Evolutionary conservation across 2,113 vertebrate species (phyloP), one percentile per base, ranked within the genome.

Genomic region (Struthidea cinerea): DNA sequence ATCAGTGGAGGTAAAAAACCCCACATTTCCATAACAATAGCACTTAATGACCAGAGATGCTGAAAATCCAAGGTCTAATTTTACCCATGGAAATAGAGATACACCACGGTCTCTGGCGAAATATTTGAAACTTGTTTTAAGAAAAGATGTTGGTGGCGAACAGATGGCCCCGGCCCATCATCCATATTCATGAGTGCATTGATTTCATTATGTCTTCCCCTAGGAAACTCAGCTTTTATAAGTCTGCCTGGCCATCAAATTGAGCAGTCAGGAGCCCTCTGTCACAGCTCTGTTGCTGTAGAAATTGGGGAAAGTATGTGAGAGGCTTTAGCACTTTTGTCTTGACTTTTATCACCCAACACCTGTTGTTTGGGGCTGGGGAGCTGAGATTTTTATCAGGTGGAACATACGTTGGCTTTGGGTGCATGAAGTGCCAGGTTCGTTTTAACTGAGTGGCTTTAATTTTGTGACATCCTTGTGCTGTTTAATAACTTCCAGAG

Each of bases 121-220:
- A 84, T 89, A 95, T 90, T 90, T 84, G 90, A 81, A 96, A 92
- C 77, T 94, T 89, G 74, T 92, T 96, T 87, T 83, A 96, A 97
- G 97, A 92, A 96, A 93, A 96, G 93, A 79, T 94, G 94, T 57
- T 94, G 91, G 95, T 97, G 76, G 87, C 24, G 96, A 98, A 97
- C 98, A 98, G 98, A 98, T 98, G 97, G 97, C 93, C 14, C 80
- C 75, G 93, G 95, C 87, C 64, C 24, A 12, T 33, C 93, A 98
- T 98, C 63, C 96, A 98, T 98, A 98, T 98, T 98, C 98, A 98
- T 98, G 97, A 98, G 90, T 23, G 78, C 91, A 89, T 97, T 97
- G 94, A 96, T 97, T 97, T 96, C 98, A 96, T 97, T 97, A 93
- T 97, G 92, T 10, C 73, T 60, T 97, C 97, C 97, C 97, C 95